Evolutionary conservation across 2,797 vertebrate genomes (phyloP).

Genomic region (Holocentrus rufus): DNA sequence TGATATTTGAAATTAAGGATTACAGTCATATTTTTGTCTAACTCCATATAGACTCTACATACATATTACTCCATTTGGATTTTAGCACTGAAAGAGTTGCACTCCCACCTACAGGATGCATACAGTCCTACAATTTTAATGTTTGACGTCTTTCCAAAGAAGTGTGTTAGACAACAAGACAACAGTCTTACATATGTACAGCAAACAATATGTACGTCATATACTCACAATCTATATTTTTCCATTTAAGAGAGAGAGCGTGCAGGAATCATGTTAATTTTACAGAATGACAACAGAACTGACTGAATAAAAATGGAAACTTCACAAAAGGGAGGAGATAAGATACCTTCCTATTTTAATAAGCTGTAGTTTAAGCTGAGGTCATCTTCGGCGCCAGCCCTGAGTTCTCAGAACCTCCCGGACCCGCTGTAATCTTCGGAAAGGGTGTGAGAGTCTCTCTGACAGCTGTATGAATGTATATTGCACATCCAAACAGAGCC

Average conservation of each 20-base stretch:
- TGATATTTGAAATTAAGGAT: conserved; percentile 30
- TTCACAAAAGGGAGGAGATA: neutral
- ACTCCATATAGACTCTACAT: neutral
- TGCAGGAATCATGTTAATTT: neutral
- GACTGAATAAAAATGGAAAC: neutral
- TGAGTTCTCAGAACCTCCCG: conserved; percentile 67
- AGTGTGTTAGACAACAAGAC: conserved; percentile 16
- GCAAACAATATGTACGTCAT: too few relatives aligned
- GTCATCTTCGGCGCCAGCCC: conserved; percentile 35
- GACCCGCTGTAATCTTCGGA: conserved; percentile 79
- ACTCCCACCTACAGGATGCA: conserved; percentile 72
- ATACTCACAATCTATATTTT: neutral
- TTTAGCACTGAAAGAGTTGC: conserved; percentile 47
- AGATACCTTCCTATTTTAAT: conserved; percentile 1
- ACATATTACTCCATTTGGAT: neutral
- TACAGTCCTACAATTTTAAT: conserved; percentile 33
- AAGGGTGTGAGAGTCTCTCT: conserved; percentile 82
- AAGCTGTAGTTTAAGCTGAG: conserved; percentile 6
- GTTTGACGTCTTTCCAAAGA: neutral
- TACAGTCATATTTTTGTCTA: conserved; percentile 5
- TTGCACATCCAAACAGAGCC: conserved; percentile 59
- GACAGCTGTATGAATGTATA: conserved; percentile 75
- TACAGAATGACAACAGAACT: neutral
- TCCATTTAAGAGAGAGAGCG: neutral
- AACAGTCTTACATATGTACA: neutral